Evolutionary conservation across 2,113 vertebrate species (phyloP), one percentile per base, ranked within the genome.

Genomic region (Macrotus californicus): DNA sequence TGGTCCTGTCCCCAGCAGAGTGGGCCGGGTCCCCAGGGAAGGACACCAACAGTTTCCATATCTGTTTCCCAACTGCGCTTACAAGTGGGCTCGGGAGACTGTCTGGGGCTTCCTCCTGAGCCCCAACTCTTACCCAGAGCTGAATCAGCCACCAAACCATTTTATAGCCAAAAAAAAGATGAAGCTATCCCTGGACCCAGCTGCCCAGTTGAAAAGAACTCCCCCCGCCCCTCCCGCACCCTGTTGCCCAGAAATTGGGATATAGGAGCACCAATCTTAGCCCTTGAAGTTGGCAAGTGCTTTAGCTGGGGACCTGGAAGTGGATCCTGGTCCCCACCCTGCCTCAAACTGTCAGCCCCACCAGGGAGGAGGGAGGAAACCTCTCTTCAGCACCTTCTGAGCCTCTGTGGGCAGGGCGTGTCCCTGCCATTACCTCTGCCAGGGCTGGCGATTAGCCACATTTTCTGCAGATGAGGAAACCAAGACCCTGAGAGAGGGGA

Each of bases 371-470:
- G 64, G 69, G n/a, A 85, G 52, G 66, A 84, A n/a, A 18, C 31
- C 56, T 93, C n/a, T 52, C 13, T 24, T 91, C 85, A 95, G 97
- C 95, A 94, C 50, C 85, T 96, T 69, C 39, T 3, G 39, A 46
- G n/a, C 52, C 70, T 81, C 2, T 4, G 52, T 7, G 7, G 85
- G 39, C 70, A 90, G 91, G 91, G 77, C 1, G 82, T 22, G 26
- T 36, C 84, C 59, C 56, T 3, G 0, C 36, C 67, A 31, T 86
- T 76, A 92, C 82, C 87, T 82, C 87, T 75, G 18, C 41, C 41
- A 1, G 34, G 3, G 9, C 41, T 46, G 43, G 52, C 13, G 19
- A 70, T 87, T 14, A 87, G 93, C 77, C 12, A 6, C 88, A 66
- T 96, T 88, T 56, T 90, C 96, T 73, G 39, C 0, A 5, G 76